These are phyloP conservation scores for Psittacula echo DNA, from an alignment of 2,797 vertebrate genomes.

Conservation along the genomic window DNA sequence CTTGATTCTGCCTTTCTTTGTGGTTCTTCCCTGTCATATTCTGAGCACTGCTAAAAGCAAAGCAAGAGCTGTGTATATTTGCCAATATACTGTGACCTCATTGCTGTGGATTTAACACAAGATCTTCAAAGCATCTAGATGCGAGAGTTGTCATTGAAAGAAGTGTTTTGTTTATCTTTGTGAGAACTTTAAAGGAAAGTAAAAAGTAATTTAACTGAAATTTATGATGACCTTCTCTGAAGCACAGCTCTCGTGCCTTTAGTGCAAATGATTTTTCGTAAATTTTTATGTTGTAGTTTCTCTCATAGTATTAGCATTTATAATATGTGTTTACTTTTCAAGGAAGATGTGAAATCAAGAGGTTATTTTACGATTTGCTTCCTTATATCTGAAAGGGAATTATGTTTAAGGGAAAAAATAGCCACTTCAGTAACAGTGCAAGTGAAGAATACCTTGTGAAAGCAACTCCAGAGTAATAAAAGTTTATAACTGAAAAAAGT, in stretches of 20 bases:
- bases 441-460: background rate
- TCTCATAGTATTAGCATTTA: background rate
- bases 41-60: background rate
- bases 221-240: conserved; percentile 15
- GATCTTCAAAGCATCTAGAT: background rate
- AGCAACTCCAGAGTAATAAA: background rate
- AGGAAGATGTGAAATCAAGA: background rate
- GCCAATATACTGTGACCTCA: background rate
- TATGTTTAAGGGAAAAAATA: background rate
- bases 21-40: background rate
- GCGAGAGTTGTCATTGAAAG: background rate
- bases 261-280: background rate
- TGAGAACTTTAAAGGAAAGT: background rate
- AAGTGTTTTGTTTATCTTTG: background rate
- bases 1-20: background rate
- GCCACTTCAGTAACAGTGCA: background rate
- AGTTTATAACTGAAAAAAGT: background rate
- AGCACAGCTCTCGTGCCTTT: background rate
- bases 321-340: background rate
- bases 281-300: background rate
- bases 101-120: background rate
- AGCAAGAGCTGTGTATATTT: background rate
- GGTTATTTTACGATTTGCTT: background rate
- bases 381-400: background rate
- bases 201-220: conserved; percentile 20